A percentile compares a stretch with the other conserved stretches of the same genome.
phyloP scores from a whole-genome alignment of 2,888 invertebrate species.

The Apamea monoglypha region DNA sequence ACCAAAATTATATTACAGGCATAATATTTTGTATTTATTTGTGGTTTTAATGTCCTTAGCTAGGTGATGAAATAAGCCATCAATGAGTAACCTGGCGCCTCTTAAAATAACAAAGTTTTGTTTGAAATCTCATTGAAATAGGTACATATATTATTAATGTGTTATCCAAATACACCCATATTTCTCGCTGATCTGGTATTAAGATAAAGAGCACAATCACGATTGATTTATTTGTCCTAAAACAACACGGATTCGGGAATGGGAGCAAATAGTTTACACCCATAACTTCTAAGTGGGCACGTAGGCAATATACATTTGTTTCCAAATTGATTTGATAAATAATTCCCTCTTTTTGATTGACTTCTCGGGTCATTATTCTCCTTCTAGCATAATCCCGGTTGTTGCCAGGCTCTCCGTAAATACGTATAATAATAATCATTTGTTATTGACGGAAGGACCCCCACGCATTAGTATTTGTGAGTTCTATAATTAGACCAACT shows the following conservation, averaged over 20 bases:
- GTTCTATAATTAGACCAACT: conserved; percentile 34
- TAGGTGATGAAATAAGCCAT: conserved; percentile 13
- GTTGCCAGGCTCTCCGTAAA: background rate
- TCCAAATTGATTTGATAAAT: conserved; percentile 12
- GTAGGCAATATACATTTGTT: conserved; percentile 16
- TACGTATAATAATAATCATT: conserved; percentile 39
- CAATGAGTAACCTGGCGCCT: conserved; percentile 6
- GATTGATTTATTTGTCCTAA: conserved; percentile 41
- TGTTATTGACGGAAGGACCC: conserved; percentile 13
- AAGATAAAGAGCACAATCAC: conserved; percentile 25
- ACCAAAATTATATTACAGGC: conserved; percentile 9
- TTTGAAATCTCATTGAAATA: background rate
- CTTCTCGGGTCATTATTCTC: conserved; percentile 19
- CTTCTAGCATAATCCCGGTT: background rate
- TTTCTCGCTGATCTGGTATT: conserved; percentile 22
- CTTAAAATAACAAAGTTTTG: conserved; percentile 16
- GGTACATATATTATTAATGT: conserved; percentile 4
- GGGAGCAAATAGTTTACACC: conserved; percentile 30
- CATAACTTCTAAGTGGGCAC: background rate
- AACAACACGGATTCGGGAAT: conserved; percentile 44
- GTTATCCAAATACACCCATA: conserved; percentile 9
- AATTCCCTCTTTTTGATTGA: too few species aligned
- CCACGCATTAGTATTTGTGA: conserved; percentile 14
- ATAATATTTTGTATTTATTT: conserved; percentile 27
- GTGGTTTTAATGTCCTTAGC: conserved; percentile 40